These are phyloP conservation scores for Lasioglossum baleicum DNA, from an alignment of 1,140 invertebrate species.

Conservation along the genomic window DNA sequence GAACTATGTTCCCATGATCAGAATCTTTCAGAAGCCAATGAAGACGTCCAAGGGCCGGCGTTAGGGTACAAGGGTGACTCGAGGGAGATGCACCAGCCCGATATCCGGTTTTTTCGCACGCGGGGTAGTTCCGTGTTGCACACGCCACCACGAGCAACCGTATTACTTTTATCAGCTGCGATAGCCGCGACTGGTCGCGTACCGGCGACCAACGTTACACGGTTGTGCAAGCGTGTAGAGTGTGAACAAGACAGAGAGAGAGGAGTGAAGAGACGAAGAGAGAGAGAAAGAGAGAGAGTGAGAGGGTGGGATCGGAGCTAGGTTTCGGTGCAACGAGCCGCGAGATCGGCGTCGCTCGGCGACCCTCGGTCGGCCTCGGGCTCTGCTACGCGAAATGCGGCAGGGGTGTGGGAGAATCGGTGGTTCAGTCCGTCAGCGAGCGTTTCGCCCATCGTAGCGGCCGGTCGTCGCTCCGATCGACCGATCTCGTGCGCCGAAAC, in stretches of 20 bases:
- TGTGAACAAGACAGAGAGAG: not conserved
- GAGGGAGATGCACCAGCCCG: not conserved
- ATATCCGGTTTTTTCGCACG: conserved; percentile 1
- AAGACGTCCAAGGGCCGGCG: not conserved
- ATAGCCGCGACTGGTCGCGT: not conserved
- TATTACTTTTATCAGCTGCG: conserved; percentile 33
- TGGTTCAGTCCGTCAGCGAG: conserved; percentile 64
- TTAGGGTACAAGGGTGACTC: not conserved
- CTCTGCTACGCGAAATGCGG: conserved; percentile 51
- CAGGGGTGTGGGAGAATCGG: conserved; percentile 58
- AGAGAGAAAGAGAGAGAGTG: conserved; percentile 15
- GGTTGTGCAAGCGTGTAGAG: not conserved
- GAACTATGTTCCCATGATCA: no score
- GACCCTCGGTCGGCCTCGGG: conserved; percentile 53
- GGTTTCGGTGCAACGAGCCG: conserved; percentile 55
- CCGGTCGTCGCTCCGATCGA: conserved; percentile 7
- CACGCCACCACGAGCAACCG: not conserved
- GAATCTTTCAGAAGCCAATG: not conserved
- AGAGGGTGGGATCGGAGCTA: conserved; percentile 38
- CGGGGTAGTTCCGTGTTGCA: not conserved
- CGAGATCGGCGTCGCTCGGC: conserved; percentile 55
- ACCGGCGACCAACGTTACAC: not conserved
- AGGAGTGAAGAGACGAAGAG: not conserved
- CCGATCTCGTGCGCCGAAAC: conserved; percentile 14
- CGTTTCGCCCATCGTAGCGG: conserved; percentile 37